A percentile compares a stretch with the other conserved stretches of the same genome.
Conservation (phyloP, 2,888 invertebrate genomes). For the Heteromyza rotundicornis region DNA sequence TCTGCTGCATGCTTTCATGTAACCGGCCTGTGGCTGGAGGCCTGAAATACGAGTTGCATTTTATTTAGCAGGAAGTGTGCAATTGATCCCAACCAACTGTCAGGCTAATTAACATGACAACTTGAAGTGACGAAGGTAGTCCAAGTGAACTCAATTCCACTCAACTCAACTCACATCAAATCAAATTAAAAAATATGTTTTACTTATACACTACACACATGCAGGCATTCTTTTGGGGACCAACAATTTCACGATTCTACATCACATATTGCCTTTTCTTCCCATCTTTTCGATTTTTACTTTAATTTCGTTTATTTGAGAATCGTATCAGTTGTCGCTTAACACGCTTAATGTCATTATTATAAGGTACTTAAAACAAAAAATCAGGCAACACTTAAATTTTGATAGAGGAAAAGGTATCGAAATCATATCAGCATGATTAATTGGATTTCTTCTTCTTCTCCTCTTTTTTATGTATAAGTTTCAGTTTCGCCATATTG, state of each 20-base stretch:
- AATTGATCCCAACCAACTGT: conserved; percentile 10
- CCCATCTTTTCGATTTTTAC: too few relatives aligned
- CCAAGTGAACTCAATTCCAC: too few relatives aligned
- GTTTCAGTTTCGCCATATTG: neutral
- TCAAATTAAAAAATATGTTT: too few relatives aligned
- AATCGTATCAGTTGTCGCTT: conserved; percentile 17
- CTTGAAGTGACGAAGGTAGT: conserved; percentile 26
- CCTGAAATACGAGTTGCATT: too few relatives aligned
- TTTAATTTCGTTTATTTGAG: too few relatives aligned
- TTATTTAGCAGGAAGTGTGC: neutral
- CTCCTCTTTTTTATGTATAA: neutral
- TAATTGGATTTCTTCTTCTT: conserved; percentile 24
- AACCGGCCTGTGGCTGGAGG: too few relatives aligned
- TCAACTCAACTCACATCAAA: too few relatives aligned
- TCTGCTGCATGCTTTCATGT: too few relatives aligned
- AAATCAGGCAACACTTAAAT: neutral
- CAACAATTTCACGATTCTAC: too few relatives aligned
- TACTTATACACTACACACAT: too few relatives aligned
- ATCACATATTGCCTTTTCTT: too few relatives aligned
- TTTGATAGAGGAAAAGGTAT: neutral
- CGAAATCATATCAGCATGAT: conserved; percentile 17
- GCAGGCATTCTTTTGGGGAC: too few relatives aligned
- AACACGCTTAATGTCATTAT: conserved; percentile 28
- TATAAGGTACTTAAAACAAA: conserved; percentile 4
- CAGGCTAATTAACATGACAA: conserved; percentile 28